These are phyloP conservation scores for Synchiropus splendidus DNA, from an alignment of 2,113 vertebrate genomes.

Conservation along the genomic window DNA sequence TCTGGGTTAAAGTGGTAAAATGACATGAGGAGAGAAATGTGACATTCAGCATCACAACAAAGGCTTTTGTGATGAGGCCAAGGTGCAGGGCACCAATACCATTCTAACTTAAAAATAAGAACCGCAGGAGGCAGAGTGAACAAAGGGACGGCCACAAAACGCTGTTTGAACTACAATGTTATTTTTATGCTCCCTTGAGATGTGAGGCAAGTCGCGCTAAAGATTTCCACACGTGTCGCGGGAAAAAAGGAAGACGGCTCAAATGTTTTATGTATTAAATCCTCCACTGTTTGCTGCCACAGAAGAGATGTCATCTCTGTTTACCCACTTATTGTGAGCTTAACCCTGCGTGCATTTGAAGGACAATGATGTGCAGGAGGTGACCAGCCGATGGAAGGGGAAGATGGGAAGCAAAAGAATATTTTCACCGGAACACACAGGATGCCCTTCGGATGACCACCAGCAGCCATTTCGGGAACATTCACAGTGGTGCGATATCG, in stretches of 20 bases:
- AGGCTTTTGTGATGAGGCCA: no score
- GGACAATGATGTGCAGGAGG: constrained; percentile 1
- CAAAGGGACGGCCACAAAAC: neutral
- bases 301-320: constrained; percentile 8
- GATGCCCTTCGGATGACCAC: no score
- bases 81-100: no score
- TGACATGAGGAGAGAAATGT: no score
- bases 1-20: no score
- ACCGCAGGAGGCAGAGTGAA: neutral
- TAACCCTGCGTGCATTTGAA: constrained; percentile 1
- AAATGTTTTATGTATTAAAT: constrained; percentile 10
- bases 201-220: no score
- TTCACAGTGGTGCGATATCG: no score
- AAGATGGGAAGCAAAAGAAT: no score
- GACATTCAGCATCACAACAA: no score
- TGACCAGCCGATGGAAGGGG: neutral
- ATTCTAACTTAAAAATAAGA: no score
- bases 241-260: constrained; percentile 13
- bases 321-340: neutral
- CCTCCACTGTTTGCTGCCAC: constrained; percentile 13
- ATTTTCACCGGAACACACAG: no score
- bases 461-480: no score
- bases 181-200: constrained; percentile 1
- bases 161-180: neutral
- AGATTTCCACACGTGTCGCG: constrained; percentile 6